Conservation (phyloP, 2,888 invertebrate species). For the Dasysyrphus albostriatus region DNA sequence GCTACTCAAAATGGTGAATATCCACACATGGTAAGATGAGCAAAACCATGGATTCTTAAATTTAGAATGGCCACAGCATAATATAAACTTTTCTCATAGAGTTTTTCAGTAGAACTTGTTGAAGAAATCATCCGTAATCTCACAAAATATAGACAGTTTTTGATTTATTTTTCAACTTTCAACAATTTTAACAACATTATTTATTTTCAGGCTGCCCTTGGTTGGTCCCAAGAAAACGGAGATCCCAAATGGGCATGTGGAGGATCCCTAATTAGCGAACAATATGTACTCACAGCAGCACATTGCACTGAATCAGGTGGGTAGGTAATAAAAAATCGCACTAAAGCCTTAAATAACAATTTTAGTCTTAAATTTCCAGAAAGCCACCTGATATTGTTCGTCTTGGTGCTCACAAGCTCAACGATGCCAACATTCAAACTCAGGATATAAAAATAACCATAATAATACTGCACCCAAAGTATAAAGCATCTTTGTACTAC, state of each 20-base stretch:
- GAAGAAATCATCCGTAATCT: too few species aligned
- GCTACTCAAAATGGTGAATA: constrained; percentile 85
- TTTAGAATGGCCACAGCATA: too few species aligned
- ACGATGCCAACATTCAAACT: constrained; percentile 82
- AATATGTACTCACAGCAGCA: constrained; percentile 86
- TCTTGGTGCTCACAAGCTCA: constrained; percentile 85
- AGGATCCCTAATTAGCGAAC: constrained; percentile 84
- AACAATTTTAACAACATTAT: background rate
- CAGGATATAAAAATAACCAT: constrained; percentile 83
- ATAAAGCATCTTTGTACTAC: constrained; percentile 85
- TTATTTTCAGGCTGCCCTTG: constrained; percentile 79
- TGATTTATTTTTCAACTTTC: too few species aligned
- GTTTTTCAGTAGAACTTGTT: too few species aligned
- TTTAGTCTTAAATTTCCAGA: constrained; percentile 79
- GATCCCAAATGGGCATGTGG: constrained; percentile 82
- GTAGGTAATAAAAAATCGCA: constrained; percentile 73
- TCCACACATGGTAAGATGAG: constrained; percentile 85
- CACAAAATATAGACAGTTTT: too few species aligned
- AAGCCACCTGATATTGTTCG: constrained; percentile 85
- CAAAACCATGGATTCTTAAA: too few species aligned
- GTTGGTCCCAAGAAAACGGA: constrained; percentile 80
- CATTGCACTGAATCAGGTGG: constrained; percentile 84
- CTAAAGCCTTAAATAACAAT: background rate
- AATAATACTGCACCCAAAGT: constrained; percentile 85
- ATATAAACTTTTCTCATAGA: too few species aligned